Evolutionary conservation across 2,113 vertebrate genomes (phyloP), one percentile per base, ranked within the genome.

Genomic region (Fregetta grallaria): DNA sequence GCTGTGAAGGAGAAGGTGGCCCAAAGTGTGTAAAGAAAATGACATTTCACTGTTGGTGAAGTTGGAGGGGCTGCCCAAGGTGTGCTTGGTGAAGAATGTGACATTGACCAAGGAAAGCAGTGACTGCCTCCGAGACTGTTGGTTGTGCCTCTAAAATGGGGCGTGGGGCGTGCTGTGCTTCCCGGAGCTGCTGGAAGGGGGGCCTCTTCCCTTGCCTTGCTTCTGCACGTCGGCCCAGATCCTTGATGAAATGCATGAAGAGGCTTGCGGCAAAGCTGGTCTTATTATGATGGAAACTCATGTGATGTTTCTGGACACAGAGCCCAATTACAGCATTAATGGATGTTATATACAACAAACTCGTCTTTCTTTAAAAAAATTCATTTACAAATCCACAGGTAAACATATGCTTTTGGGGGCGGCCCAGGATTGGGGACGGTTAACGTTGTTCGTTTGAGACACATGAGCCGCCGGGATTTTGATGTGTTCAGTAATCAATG

Each of bases 141-240:
- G 77, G 34, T 9, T 65, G 63, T 71, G 42, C n/a, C 19, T 65
- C 9, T 3, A 12, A 36, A 45, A 4, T 8, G 5, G 21, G 0
- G 49, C 6, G 22, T 36, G 36, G 38, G 36, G 8, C 26, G 55
- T 29, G 36, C 68, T 49, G 36, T 14, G 32, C 53, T 44, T 16
- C 22, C 34, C 9, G 63, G 40, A 58, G 62, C 53, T 29, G 26
- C 30, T 19, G 49, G 42, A 20, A 16, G 67, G 19, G 52, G 32
- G 7, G 26, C 13, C 63, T 55, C 45, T 66, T 16, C 42, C 73
- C 34, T 9, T 5, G 19, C 38, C 55, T 50, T 19, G 11, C 22
- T 20, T 27, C 68, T 68, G 26, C 32, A 0, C 3, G 0, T 17
- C 6, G 0, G 42, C n/a, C 44, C 19, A 1, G 3, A 20, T 77